Evolutionary conservation across 2,888 invertebrate genomes (phyloP).

Genomic region (Limnephilus rhombicus): DNA sequence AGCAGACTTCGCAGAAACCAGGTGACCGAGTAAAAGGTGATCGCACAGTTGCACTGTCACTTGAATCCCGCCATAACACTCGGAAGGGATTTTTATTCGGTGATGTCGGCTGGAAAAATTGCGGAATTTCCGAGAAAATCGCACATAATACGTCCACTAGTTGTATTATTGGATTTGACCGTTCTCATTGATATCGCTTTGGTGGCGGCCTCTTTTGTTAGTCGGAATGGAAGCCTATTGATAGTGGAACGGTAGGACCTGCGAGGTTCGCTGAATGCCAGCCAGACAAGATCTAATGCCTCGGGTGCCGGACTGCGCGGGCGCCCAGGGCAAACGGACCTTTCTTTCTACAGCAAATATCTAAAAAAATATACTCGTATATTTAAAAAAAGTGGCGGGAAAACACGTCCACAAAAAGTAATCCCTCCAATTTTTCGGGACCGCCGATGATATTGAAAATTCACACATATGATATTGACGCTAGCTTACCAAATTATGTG

Average conservation of each 20-base stretch:
- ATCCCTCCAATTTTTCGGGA: not conserved
- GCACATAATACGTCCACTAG: slow-evolving; percentile 42
- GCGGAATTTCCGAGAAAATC: slow-evolving; percentile 13
- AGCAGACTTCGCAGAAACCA: not conserved
- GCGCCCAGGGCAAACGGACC: not conserved
- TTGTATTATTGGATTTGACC: slow-evolving; percentile 57
- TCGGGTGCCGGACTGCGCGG: not conserved
- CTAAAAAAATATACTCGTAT: not conserved
- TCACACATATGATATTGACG: not conserved
- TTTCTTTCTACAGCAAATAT: not conserved
- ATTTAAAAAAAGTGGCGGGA: not conserved
- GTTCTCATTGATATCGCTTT: slow-evolving; percentile 43
- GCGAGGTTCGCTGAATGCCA: not conserved
- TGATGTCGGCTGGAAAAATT: not conserved
- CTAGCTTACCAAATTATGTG: not conserved
- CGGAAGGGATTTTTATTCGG: not conserved
- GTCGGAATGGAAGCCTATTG: slow-evolving; percentile 12
- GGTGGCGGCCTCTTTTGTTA: slow-evolving; percentile 42
- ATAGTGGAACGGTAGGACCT: not conserved
- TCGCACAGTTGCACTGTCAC: not conserved
- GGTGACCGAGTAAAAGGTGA: not conserved
- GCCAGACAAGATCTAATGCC: slow-evolving; percentile 22
- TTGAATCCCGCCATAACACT: not conserved
- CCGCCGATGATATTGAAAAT: not conserved
- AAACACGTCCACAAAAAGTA: not conserved